Evolutionary conservation across 2,888 invertebrate species (phyloP), one percentile per base, ranked within the genome.

Genomic region (Euclidia mi): DNA sequence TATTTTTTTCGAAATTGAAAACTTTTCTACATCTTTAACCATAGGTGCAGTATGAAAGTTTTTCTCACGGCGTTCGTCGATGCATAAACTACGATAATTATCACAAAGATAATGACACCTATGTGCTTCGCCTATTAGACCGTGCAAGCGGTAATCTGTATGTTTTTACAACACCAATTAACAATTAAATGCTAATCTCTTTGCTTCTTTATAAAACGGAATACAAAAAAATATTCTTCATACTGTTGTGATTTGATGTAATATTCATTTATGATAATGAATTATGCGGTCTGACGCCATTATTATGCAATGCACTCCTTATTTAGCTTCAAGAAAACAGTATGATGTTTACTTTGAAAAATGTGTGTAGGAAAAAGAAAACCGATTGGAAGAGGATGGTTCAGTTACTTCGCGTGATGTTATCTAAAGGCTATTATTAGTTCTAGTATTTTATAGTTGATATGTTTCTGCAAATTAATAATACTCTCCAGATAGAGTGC

Each of bases 11-110:
- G 6, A 25, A 3, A 7, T 25, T 4, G 7, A 25, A 2, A 25
- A 6, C 20, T 25, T 25, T 25, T 25, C 20, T 25, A 25, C 3
- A n/a, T n/a, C 3, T 25, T 45, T 34, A 32, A 42, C 15, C 25
- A 49, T 2, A 34, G 25, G 25, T 25, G 32, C 11, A 15, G 20
- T 63, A 67, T 38, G 74, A 79, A 80, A 80, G 75, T 68, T 70
- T 17, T 78, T 79, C 79, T 62, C 79, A 82, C 72, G 72, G 56
- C 58, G 51, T 50, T 43, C 57, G 53, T 49, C 35, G 25, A 52
- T 37, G 51, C 55, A 51, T 50, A 56, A 20, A 37, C 34, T 38
- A n/a, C 42, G 56, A 51, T 66, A 71, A 67, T 79, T 77, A 69
- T 74, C 20, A 44, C 32, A 44, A 4, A 44, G 52, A 63, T 71